Evolutionary conservation across 2,888 invertebrate species (phyloP).

Genomic region (Tribolium freemani): DNA sequence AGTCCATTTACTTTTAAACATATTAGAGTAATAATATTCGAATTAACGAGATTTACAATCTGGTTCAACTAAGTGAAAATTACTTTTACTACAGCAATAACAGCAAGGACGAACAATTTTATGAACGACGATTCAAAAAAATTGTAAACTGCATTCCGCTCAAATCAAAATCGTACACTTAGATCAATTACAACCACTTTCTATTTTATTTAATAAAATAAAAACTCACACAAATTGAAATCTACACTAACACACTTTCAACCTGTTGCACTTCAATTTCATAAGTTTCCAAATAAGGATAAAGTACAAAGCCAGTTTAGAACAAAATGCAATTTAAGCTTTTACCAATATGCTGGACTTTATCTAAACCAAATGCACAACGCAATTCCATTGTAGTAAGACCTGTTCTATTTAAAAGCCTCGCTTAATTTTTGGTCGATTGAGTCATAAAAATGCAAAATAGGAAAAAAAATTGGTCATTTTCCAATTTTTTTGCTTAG

Average conservation of each 20-base stretch:
- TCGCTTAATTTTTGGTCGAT: too few relatives aligned
- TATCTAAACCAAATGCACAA: too few relatives aligned
- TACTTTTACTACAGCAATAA: conserved; percentile 14
- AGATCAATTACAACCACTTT: neutral
- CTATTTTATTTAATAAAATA: neutral
- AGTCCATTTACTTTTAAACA: neutral
- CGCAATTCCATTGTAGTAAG: too few relatives aligned
- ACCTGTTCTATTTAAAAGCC: too few relatives aligned
- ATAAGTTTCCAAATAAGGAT: neutral
- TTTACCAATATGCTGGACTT: neutral
- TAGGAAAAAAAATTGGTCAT: too few relatives aligned
- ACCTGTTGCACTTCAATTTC: neutral
- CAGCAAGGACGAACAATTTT: neutral
- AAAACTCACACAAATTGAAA: neutral
- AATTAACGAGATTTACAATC: conserved; percentile 6
- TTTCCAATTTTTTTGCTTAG: too few relatives aligned
- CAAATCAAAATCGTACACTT: neutral
- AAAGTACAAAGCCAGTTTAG: neutral
- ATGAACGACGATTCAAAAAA: neutral
- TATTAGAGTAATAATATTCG: neutral
- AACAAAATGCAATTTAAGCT: neutral
- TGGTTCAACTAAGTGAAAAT: conserved; percentile 15
- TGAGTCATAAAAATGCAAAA: too few relatives aligned
- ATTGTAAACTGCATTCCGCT: neutral
- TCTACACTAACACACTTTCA: neutral